Evolutionary conservation across 2,888 invertebrate species (phyloP), one percentile per base, ranked within the genome.

Genomic region (Eulithis prunata): DNA sequence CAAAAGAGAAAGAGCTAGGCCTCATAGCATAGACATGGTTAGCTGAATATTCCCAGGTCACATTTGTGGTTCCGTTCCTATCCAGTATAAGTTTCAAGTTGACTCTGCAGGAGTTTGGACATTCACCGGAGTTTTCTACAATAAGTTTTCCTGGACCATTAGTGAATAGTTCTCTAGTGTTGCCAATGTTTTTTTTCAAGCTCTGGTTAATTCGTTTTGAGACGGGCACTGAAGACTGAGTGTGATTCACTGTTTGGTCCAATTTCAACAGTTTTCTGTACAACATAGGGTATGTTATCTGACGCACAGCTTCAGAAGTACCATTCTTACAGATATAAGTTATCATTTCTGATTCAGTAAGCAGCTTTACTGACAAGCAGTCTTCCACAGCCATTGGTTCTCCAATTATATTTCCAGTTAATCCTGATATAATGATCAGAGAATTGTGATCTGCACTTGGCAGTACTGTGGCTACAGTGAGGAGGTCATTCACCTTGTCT

Each of bases 21-120:
- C 94, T 94, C 94, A 96, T 96, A 2, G 96, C 96, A 79, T 95
- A 96, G 55, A 96, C 95, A 76, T 95, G 95, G 36, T 91, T 89
- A 4, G 94, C 94, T 14, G 94, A 91, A 70, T 95, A 95, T 68
- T 95, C 94, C 93, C 95, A 95, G 63, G 94, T 92, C 0, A 93
- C 91, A 79, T 87, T 94, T 5, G 88, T 94, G 45, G 87, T 91
- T 38, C 94, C 94, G 71, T 93, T 94, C 69, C 92, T 93, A 55
- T 93, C 94, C 75, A 94, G 94, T 62, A 93, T 93, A 4, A 95
- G 87, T 78, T 94, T 92, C 63, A 96, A 83, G 56, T 93, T 94
- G 0, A 95, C 95, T 76, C 95, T 94, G 79, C 96, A 95, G 64
- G 95, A 93, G 21, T 94, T 94, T 0, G 97, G 97, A 75, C 97